Conservation (phyloP, 2,888 invertebrate genomes). For the Cephalotes varians region DNA sequence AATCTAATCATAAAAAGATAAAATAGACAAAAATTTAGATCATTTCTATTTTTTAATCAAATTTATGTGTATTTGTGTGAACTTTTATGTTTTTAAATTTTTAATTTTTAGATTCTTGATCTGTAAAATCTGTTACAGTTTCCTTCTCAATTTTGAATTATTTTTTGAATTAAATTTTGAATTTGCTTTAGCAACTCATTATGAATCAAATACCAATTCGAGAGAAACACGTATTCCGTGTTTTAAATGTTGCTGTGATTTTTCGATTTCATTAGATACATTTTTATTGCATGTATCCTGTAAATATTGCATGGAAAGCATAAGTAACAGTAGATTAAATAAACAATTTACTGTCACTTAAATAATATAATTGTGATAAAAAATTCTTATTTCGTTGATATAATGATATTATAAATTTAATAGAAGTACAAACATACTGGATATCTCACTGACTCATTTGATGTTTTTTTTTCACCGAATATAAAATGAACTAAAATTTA, state of each 20-base stretch:
- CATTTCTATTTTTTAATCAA: slow-evolving; percentile 1
- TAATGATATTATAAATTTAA: slow-evolving; percentile 8
- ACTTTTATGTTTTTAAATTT: neutral
- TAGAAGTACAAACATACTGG: neutral
- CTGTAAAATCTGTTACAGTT: neutral
- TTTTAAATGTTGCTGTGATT: slow-evolving; percentile 65
- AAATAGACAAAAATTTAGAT: neutral
- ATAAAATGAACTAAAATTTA: neutral
- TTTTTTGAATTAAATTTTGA: neutral
- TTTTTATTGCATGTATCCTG: slow-evolving; percentile 38
- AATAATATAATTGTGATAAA: slow-evolving; percentile 9
- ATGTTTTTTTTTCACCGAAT: neutral
- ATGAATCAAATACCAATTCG: neutral
- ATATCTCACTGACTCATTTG: neutral
- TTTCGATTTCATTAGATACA: slow-evolving; percentile 59
- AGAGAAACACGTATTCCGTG: slow-evolving; percentile 16
- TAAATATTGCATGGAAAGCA: slow-evolving; percentile 62
- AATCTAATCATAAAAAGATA: neutral
- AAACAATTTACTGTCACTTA: slow-evolving; percentile 13
- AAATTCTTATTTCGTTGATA: neutral
- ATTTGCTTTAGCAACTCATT: slow-evolving; percentile 1
- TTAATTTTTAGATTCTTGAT: neutral
- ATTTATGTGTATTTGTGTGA: too few species aligned
- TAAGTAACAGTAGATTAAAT: neutral
- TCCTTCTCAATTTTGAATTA: neutral